Conservation (phyloP, 2,797 vertebrate species). For the Myotis vivesi region DNA sequence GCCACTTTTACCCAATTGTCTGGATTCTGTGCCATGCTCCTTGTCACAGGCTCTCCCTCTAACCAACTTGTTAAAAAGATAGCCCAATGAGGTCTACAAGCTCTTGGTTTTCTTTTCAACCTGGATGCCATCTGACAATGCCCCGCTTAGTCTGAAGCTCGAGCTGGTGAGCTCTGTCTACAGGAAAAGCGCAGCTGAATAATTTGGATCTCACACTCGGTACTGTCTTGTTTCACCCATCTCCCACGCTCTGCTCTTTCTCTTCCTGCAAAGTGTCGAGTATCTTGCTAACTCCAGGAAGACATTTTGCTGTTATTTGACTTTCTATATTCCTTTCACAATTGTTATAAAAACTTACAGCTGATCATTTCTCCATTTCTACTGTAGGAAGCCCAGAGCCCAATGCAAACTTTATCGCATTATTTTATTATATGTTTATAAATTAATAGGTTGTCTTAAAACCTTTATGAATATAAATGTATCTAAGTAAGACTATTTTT, state of each 20-base stretch:
- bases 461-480: slow-evolving; percentile 22
- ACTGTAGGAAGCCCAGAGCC: background rate
- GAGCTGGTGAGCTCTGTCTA: background rate
- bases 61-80: background rate
- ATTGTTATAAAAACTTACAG: background rate
- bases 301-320: background rate
- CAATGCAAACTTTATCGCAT: background rate
- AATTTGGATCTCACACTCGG: background rate
- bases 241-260: background rate
- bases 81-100: no score
- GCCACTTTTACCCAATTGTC: background rate
- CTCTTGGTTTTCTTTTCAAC: background rate
- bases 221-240: background rate
- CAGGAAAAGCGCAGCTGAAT: background rate
- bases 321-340: background rate
- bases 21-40: background rate
- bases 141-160: background rate
- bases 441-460: background rate
- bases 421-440: slow-evolving; percentile 10
- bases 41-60: background rate
- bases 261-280: background rate
- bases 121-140: background rate
- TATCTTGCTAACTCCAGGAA: background rate
- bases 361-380: background rate
- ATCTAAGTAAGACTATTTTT: background rate